Evolutionary conservation across 35 echinoderm and acorn worm species (phyloP).

Genomic region (Lytechinus variegatus): DNA sequence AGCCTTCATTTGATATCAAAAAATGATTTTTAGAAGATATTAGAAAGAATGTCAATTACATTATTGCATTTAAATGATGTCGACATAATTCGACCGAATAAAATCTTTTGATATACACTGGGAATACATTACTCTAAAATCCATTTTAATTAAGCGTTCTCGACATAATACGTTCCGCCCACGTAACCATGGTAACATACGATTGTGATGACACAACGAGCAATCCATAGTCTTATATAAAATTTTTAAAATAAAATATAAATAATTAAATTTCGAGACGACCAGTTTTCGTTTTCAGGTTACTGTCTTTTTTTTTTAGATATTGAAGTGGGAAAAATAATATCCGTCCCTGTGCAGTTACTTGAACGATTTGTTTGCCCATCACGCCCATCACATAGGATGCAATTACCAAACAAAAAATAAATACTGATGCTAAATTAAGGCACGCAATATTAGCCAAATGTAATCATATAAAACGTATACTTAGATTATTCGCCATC

Average conservation of each 20-base stretch:
- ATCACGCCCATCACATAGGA: not conserved
- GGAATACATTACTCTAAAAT: not conserved
- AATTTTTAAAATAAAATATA: too few species aligned
- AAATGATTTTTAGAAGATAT: too few species aligned
- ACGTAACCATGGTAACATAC: not conserved
- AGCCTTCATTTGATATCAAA: too few species aligned
- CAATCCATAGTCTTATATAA: not conserved
- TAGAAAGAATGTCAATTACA: too few species aligned
- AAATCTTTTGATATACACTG: too few species aligned
- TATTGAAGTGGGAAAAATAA: not conserved
- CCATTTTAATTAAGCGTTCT: not conserved
- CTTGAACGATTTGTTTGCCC: not conserved
- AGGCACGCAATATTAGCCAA: too few species aligned
- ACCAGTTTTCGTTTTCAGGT: not conserved
- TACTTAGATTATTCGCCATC: too few species aligned
- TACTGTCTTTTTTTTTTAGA: not conserved
- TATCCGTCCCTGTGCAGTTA: not conserved
- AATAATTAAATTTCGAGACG: not conserved
- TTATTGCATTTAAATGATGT: too few species aligned
- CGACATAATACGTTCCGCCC: not conserved
- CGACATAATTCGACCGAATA: too few species aligned
- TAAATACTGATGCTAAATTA: too few species aligned
- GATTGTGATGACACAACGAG: not conserved
- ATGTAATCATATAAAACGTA: too few species aligned
- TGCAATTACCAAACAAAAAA: too few species aligned